Evolutionary conservation across 1,140 invertebrate genomes (phyloP).

Genomic region (Macrobrachium nipponense): DNA sequence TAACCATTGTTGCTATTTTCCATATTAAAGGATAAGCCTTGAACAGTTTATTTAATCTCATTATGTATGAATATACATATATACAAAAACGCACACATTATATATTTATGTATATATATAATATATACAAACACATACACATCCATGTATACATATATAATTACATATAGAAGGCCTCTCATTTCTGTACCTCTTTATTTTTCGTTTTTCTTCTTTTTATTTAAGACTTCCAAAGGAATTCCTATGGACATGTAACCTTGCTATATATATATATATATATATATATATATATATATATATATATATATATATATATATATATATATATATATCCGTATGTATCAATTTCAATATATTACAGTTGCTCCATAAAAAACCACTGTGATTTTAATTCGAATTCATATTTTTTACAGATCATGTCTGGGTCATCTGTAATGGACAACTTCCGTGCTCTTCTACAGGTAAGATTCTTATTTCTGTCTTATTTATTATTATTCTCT

Average conservation of each 20-base stretch:
- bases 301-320: too few species aligned
- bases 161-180: background rate
- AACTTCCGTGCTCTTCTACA: constrained; percentile 63
- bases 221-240: too few species aligned
- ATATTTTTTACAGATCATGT: constrained; percentile 51
- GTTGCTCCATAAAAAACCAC: background rate
- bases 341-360: background rate
- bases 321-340: too few species aligned
- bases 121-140: constrained; percentile 20
- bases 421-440: constrained; percentile 63
- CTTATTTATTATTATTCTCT: too few species aligned
- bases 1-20: too few species aligned
- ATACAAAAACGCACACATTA: constrained; percentile 6
- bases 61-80: too few species aligned
- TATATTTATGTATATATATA: background rate
- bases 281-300: background rate
- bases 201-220: too few species aligned
- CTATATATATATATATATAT: constrained; percentile 1
- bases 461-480: constrained; percentile 30
- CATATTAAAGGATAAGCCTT: too few species aligned
- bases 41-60: too few species aligned
- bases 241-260: too few species aligned
- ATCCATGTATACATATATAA: constrained; percentile 1
- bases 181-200: background rate
- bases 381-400: background rate